A percentile compares a stretch with the other conserved stretches of the same genome.
Evolutionary conservation across 2,888 invertebrate species (phyloP).

Genomic region (Leptinotarsa juncta): DNA sequence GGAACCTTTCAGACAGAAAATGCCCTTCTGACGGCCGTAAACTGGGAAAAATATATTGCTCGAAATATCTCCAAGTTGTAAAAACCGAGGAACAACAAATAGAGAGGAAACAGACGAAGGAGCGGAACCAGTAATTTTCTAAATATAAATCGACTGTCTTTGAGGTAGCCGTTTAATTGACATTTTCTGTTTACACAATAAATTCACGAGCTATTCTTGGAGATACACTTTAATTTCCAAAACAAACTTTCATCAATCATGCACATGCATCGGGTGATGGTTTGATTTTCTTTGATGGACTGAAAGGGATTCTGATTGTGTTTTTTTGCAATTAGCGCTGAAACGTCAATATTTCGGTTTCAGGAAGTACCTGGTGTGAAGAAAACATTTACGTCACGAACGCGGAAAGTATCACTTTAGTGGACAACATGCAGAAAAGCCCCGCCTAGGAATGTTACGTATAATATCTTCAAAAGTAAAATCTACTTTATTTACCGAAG

Average conservation of each 20-base stretch:
- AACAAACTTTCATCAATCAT: conserved; percentile 44
- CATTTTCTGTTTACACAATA: conserved; percentile 48
- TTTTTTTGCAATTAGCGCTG: background rate
- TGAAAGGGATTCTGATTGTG: background rate
- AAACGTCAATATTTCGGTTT: no score
- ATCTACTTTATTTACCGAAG: no score
- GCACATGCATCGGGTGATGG: conserved; percentile 25
- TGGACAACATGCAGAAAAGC: no score
- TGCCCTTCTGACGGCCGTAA: conserved; percentile 32
- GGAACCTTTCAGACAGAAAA: conserved; percentile 18
- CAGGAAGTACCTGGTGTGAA: no score
- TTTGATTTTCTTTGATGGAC: conserved; percentile 13
- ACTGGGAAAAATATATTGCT: conserved; percentile 41
- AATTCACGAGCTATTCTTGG: conserved; percentile 45
- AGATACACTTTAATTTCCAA: conserved; percentile 44
- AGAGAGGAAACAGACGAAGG: conserved; percentile 41
- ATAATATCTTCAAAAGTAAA: no score
- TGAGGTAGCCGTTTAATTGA: conserved; percentile 46
- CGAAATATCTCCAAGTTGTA: conserved; percentile 39
- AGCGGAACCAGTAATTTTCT: conserved; percentile 40
- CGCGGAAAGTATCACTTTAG: no score
- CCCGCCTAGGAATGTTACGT: no score
- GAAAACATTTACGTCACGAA: no score
- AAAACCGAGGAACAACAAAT: conserved; percentile 36
- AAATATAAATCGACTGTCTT: conserved; percentile 46